A percentile compares a stretch with the other conserved stretches of the same genome.
These are phyloP conservation scores for Pachliopta kotzebuea DNA, from an alignment of 2,888 invertebrate genomes.

Conservation along the genomic window DNA sequence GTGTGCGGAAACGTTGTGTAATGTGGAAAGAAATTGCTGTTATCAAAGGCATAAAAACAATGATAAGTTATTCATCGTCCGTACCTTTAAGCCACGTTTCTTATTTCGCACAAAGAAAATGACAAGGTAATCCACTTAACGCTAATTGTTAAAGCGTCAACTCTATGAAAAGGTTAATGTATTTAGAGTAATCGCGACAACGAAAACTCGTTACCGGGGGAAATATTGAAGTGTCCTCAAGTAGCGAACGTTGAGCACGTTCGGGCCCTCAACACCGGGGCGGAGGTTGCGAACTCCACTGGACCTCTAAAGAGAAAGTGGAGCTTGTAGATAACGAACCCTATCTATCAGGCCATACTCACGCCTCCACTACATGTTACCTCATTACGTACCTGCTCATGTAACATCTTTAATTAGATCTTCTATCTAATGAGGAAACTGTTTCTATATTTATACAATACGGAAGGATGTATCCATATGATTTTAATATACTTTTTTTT, in stretches of 20 bases:
- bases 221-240: conserved; percentile 36
- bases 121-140: conserved; percentile 15
- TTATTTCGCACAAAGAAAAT: conserved; percentile 14
- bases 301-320: background rate
- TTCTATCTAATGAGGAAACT: background rate
- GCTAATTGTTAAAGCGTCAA: conserved; percentile 27
- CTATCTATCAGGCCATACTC: conserved; percentile 5
- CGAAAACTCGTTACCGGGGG: conserved; percentile 37
- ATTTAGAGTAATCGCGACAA: conserved; percentile 34
- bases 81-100: background rate
- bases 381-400: background rate
- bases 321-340: conserved; percentile 4
- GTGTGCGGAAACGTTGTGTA: background rate
- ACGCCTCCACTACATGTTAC: conserved; percentile 4
- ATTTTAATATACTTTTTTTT: background rate
- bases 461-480: background rate
- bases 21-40: background rate
- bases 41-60: background rate
- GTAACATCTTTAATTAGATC: background rate
- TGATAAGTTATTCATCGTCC: conserved; percentile 16
- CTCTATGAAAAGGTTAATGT: conserved; percentile 34
- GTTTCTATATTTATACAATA: no score
- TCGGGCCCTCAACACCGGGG: conserved; percentile 27
- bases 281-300: conserved; percentile 11
- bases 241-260: conserved; percentile 39